Base-by-base conservation (phyloP, 1,140 invertebrate species). In the Andrena cerasifolii region DNA sequence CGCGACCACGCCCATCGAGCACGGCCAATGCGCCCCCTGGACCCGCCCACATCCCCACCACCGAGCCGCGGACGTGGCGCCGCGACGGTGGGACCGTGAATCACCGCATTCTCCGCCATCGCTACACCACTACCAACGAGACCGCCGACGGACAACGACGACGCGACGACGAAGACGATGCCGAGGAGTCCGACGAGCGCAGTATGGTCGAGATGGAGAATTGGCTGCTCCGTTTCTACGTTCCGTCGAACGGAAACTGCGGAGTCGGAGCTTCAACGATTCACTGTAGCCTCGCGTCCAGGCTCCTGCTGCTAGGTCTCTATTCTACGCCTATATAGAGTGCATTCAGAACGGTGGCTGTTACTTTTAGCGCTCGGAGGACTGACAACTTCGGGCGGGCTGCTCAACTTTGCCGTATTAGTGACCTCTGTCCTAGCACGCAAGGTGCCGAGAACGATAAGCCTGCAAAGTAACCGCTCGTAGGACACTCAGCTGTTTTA, bases 21-120 rank as follows among this genome's bases (percentile, higher is more conserved):
- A 31, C 86, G 86, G 82, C 91, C 90, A 92, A 92, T 91, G 81
- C 80, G 78, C 33, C 82, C 74, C 47, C 53, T 77, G 74, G 24
- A 12, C 5, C 79, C 79, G 63, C 83, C 83, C 54, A 53, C 12
- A 24, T 79, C 86, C 76, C 68, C 51, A 56, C 61, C 62, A 74
- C 54, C 2, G 21, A 1, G 1, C 28, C 1, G 6, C 75, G 74
- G 78, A n/a, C 33, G 78, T 78, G 79, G 80, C 87, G 87, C 88
- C 84, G 8, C 77, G n/a, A 56, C 84, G 90, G 84, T 68, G 66
- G 43, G 14, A 66, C 76, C 31, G 67, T 70, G 81, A 89, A 89
- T 81, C 75, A 83, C 40, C 0, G 56, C 31, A 47, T 75, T 56
- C 85, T 87, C 89, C 89, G 89, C 89, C 89, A 90, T 90, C 86